Base-by-base conservation (phyloP, 2,113 vertebrate genomes). In the Phalacrocorax carbo region DNA sequence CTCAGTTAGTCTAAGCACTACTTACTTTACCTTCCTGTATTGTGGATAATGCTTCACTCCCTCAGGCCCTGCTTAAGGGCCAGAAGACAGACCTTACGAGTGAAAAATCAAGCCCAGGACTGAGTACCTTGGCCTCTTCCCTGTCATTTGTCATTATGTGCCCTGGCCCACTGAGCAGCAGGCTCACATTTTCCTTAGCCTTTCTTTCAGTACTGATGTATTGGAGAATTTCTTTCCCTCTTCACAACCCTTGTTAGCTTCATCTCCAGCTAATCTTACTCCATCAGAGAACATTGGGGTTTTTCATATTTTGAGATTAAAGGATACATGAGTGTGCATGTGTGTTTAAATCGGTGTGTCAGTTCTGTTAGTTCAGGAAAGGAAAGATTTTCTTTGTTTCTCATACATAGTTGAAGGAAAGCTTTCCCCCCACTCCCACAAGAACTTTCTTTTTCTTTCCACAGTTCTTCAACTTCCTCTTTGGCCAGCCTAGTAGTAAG, bases 321-420 rank as follows among this genome's bases (percentile, higher is more conserved):
- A 83, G 40, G 4, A 68, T 12, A 55, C 1, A 2, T 3, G 17
- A 90, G 2, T 11, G 5, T 0, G 0, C 9, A 17, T 3, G 0
- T 25, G 10, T 62, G 20, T 62, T 84, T 75, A 49, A 73, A 61
- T 46, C 8, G 55, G 5, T 9, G 15, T 15, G 9, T 29, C 30
- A 21, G 26, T 48, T 94, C 29, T 75, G 6, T 36, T 30, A 40
- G 32, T 27, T 62, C n/a, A 90, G 68, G 14, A 75, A 85, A 81
- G 4, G 7, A 82, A 85, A 64, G 11, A 1, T n/a, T 66, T 65
- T 40, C 27, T 75, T 52, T 84, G 32, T n/a, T 87, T 81, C 84
- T 70, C 21, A 25, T 21, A 14, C 0, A 0, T 6, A 21, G 46
- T 26, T 52, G 32, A 73, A 83, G 30, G 23, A 91, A 86, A 87